A percentile compares a stretch with the other conserved stretches of the same genome.
These are phyloP conservation scores for Megaleporinus macrocephalus DNA, from an alignment of 2,113 vertebrate genomes.

Conservation along the genomic window DNA sequence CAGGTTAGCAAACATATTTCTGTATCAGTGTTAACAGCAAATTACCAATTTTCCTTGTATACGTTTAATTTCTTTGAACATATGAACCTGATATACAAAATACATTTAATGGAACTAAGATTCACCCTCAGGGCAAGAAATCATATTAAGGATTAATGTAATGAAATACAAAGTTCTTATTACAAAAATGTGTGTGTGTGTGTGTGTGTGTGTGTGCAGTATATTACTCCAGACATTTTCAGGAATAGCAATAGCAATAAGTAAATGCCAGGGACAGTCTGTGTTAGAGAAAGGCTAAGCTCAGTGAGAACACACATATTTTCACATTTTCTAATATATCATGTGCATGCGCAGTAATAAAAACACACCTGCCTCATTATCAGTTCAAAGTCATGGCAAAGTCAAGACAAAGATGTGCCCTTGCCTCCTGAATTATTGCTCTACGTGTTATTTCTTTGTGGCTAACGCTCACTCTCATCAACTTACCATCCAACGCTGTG, in stretches of 20 bases:
- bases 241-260: neutral
- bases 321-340: neutral
- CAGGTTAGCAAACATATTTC: neutral
- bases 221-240: slow-evolving; percentile 8
- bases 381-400: too few species aligned
- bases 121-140: slow-evolving; percentile 7
- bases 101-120: slow-evolving; percentile 34
- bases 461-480: too few species aligned
- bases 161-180: slow-evolving; percentile 35
- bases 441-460: too few species aligned
- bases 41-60: neutral
- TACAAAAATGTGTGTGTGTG: slow-evolving; percentile 24
- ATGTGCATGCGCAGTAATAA: neutral
- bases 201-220: slow-evolving; percentile 14
- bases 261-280: neutral
- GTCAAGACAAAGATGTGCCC: too few species aligned
- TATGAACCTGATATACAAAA: slow-evolving; percentile 18
- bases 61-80: neutral
- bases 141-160: slow-evolving; percentile 27
- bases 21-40: neutral
- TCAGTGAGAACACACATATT: neutral
- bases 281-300: neutral
- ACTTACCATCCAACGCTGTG: too few species aligned
- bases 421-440: too few species aligned
- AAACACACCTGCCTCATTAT: too few species aligned